These are phyloP conservation scores for Ganaspis brasiliensis DNA, from an alignment of 2,888 invertebrate species.

Conservation along the genomic window DNA sequence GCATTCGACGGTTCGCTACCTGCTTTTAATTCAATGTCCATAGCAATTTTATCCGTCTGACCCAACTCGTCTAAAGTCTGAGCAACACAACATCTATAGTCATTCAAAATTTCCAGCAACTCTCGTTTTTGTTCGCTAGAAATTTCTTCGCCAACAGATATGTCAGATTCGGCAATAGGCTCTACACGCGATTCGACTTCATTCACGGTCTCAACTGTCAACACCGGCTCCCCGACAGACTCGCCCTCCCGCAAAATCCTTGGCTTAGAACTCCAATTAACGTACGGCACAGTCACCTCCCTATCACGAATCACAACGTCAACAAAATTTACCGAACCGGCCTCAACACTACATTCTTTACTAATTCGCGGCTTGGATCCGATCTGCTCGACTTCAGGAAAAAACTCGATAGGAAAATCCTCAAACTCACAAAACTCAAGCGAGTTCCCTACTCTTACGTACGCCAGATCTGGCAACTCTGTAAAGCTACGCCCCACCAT, in stretches of 20 bases:
- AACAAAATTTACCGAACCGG: too few species aligned
- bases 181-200: not conserved
- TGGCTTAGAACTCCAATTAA: not conserved
- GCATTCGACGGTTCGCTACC: not conserved
- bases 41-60: conserved; percentile 5
- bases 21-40: conserved; percentile 37
- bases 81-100: conserved; percentile 21
- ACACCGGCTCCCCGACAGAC: not conserved
- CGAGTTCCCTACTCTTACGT: too few species aligned
- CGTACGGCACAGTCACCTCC: too few species aligned
- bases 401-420: too few species aligned
- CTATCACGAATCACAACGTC: too few species aligned
- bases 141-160: not conserved
- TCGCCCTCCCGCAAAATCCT: too few species aligned
- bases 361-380: too few species aligned
- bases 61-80: conserved; percentile 28
- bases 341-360: too few species aligned
- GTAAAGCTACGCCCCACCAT: too few species aligned
- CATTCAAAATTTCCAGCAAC: conserved; percentile 32
- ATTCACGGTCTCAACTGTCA: conserved; percentile 4
- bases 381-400: too few species aligned
- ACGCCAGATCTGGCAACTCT: too few species aligned
- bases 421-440: too few species aligned
- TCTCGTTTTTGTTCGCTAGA: not conserved
- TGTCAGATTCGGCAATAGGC: not conserved